Base-by-base conservation (phyloP, 2,888 invertebrate genomes). In the Drosophila seclusa region DNA sequence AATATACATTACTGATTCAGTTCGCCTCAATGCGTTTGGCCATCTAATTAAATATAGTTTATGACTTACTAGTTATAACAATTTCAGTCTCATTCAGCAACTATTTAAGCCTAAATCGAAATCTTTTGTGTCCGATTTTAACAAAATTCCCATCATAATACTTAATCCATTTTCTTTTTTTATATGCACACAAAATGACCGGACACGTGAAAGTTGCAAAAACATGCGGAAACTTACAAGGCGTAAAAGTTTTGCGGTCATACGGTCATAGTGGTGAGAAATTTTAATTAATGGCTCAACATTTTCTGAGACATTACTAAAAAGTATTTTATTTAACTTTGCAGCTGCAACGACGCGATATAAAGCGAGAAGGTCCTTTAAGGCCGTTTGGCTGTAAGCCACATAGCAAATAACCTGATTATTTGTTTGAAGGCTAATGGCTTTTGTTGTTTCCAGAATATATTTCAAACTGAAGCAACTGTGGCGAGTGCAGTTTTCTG, bases 251-350 rank as follows among this genome's bases (percentile, higher is more conserved):
- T 76, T 67, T 62, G 16, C 31, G 29, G 61, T 40, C 36, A 21
- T n/a, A 16, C 38, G 27, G n/a, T n/a, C n/a, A 29, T 34, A 68
- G 27, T 32, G 42, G 45, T 29, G 48, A 61, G 61, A 76, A 67
- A 64, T 73, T 76, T 63, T 76, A 76, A 76, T 76, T 76, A 76
- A 76, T 76, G 67, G 62, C n/a, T 27, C 16, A 52, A 48, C 54
- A 38, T 54, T 68, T 49, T 18, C 24, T 48, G 40, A 45, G 59
- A 69, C 49, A 31, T n/a, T 50, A 49, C 31, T 29, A 27, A 49
- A 59, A 76, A 42, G 53, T 29, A 62, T 13, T 42, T 24, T 27
- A 16, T 34, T 21, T 24, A 36, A 11, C 18, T 61, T 7, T 49
- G 50, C 55, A 42, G 48, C 64, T 74, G 74, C 74, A 70, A 16